phyloP scores from a whole-genome alignment of 2,888 invertebrate genomes.

The Sepiola atlantica region DNA sequence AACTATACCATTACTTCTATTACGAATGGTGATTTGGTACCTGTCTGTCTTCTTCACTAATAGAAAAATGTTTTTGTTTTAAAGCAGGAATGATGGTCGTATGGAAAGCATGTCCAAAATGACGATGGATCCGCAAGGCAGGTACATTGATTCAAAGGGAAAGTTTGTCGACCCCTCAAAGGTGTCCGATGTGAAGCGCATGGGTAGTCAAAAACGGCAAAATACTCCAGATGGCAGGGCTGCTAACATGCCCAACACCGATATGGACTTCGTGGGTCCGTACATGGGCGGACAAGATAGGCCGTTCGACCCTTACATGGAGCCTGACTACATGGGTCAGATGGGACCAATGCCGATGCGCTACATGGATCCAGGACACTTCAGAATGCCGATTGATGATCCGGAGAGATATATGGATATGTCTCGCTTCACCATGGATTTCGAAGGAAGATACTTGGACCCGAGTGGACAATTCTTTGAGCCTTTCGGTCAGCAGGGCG shows the following conservation, averaged over 20 bases:
- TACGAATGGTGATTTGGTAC: too few relatives aligned
- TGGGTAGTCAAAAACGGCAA: neutral
- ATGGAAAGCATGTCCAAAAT: neutral
- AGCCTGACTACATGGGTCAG: neutral
- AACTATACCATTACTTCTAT: too few relatives aligned
- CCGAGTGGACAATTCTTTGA: neutral
- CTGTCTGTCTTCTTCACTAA: too few relatives aligned
- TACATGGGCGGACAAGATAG: neutral
- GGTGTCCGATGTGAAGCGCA: neutral
- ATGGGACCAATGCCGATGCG: neutral
- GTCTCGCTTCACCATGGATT: conserved; percentile 39
- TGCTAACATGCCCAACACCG: neutral
- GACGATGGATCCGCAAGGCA: neutral
- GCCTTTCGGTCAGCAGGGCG: neutral
- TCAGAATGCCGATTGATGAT: neutral
- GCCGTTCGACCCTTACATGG: neutral
- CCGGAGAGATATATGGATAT: neutral
- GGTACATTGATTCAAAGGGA: neutral
- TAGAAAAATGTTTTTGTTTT: neutral
- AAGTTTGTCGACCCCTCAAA: neutral
- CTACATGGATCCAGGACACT: neutral
- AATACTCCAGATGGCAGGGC: neutral
- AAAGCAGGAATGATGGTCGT: neutral
- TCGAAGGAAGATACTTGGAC: conserved; percentile 39
- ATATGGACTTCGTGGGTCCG: neutral